Evolutionary conservation across 2,113 vertebrate genomes (phyloP).

Genomic region (Pollimyrus isidori): DNA sequence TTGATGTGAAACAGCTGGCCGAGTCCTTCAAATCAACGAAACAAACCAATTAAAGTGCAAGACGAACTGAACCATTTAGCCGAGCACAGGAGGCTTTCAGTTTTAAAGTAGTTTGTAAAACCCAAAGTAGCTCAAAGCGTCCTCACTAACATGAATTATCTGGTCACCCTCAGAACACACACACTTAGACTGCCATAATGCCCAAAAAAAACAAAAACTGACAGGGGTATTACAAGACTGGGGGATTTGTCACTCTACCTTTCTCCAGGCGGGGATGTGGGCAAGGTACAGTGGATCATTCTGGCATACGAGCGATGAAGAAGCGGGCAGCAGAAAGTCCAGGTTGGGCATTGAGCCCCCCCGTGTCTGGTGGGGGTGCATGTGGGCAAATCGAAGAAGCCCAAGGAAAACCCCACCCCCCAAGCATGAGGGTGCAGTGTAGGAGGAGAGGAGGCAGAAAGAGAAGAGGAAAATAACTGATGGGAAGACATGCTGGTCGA

Average conservation of each 20-base stretch:
- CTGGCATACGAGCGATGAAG: slow-evolving; percentile 55
- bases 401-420: background rate
- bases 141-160: background rate
- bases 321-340: slow-evolving; percentile 64
- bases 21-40: background rate
- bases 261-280: slow-evolving; percentile 84
- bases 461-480: background rate
- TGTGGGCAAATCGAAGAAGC: slow-evolving; percentile 28
- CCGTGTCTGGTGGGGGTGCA: slow-evolving; percentile 50
- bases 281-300: slow-evolving; percentile 67
- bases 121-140: background rate
- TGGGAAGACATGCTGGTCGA: background rate
- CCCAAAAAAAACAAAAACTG: background rate
- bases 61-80: background rate
- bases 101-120: background rate
- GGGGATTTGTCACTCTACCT: slow-evolving; percentile 68
- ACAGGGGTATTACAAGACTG: background rate
- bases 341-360: slow-evolving; percentile 72
- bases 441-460: background rate
- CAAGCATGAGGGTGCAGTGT: background rate
- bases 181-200: background rate
- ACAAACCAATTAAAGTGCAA: background rate
- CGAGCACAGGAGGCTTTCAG: background rate
- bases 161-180: background rate
- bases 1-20: background rate